A percentile compares a stretch with the other conserved stretches of the same genome.
phyloP scores from a whole-genome alignment of 92 coral and sea anemone species.

The Palythoa grandiflora region DNA sequence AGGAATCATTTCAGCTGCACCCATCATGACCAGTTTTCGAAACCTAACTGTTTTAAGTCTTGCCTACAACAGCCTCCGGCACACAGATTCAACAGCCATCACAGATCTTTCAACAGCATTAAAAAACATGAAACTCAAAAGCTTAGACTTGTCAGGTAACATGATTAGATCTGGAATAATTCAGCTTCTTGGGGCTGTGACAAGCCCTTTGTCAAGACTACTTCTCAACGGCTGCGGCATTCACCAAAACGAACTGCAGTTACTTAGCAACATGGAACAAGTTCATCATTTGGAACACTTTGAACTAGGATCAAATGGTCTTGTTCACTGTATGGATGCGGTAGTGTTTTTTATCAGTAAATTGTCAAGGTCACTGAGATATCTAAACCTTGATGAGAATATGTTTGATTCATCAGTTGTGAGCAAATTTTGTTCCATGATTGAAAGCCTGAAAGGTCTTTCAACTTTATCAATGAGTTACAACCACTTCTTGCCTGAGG shows the following conservation, averaged over 20 bases:
- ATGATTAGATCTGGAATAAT: constrained; percentile 55
- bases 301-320: constrained; percentile 73
- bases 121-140: constrained; percentile 62
- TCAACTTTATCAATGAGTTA: constrained; percentile 69
- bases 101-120: constrained; percentile 62
- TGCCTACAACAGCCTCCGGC: constrained; percentile 75
- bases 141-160: constrained; percentile 79
- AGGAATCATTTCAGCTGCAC: constrained; percentile 48
- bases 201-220: constrained; percentile 69
- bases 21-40: constrained; percentile 53
- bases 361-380: constrained; percentile 61
- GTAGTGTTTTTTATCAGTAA: constrained; percentile 66
- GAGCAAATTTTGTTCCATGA: constrained; percentile 59
- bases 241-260: constrained; percentile 51
- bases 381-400: constrained; percentile 78
- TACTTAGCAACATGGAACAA: constrained; percentile 51
- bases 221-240: constrained; percentile 79
- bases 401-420: constrained; percentile 64
- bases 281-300: constrained; percentile 66
- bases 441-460: constrained; percentile 55
- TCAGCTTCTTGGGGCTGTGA: constrained; percentile 55
- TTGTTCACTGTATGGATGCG: constrained; percentile 48
- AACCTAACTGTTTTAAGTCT: constrained; percentile 77
- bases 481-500: constrained; percentile 76
- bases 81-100: constrained; percentile 48